Evolutionary conservation across 64 coral and sea anemone genomes (phyloP).

Genomic region (Pachyseris speciosa): DNA sequence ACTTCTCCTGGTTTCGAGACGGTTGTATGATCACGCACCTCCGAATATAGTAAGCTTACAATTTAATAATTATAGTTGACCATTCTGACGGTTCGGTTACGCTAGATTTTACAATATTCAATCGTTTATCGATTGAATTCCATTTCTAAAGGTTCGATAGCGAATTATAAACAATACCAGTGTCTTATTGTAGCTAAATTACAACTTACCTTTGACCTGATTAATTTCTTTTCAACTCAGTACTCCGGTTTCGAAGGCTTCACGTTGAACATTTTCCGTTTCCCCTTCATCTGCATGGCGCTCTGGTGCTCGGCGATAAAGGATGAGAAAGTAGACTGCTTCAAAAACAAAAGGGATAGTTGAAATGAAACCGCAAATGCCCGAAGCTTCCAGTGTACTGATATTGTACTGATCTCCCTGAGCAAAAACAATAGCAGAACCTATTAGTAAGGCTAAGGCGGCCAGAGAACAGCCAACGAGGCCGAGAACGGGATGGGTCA

Average conservation of each 20-base stretch:
- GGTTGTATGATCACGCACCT: too few species aligned
- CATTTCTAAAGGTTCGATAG: too few species aligned
- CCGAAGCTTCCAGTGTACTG: neutral
- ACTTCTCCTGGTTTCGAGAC: too few species aligned
- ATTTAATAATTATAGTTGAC: too few species aligned
- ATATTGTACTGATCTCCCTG: neutral
- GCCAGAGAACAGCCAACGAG: slow-evolving; percentile 64
- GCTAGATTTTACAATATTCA: too few species aligned
- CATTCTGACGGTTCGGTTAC: too few species aligned
- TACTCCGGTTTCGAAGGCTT: neutral
- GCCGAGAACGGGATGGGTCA: slow-evolving; percentile 65
- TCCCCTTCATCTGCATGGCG: neutral
- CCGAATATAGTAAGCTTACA: too few species aligned
- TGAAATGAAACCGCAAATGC: slow-evolving; percentile 71
- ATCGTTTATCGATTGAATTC: too few species aligned
- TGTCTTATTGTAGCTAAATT: too few species aligned
- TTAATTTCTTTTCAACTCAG: neutral
- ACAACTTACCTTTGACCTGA: too few species aligned
- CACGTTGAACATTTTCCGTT: neutral
- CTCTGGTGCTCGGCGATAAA: slow-evolving; percentile 30
- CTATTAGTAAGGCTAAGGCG: slow-evolving; percentile 40
- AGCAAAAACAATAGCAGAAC: slow-evolving; percentile 60
- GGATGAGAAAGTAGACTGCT: slow-evolving; percentile 55
- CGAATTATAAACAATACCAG: too few species aligned
- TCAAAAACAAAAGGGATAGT: slow-evolving; percentile 65